Evolutionary conservation across 2,113 vertebrate species (phyloP).

Genomic region (Diadophis punctatus): DNA sequence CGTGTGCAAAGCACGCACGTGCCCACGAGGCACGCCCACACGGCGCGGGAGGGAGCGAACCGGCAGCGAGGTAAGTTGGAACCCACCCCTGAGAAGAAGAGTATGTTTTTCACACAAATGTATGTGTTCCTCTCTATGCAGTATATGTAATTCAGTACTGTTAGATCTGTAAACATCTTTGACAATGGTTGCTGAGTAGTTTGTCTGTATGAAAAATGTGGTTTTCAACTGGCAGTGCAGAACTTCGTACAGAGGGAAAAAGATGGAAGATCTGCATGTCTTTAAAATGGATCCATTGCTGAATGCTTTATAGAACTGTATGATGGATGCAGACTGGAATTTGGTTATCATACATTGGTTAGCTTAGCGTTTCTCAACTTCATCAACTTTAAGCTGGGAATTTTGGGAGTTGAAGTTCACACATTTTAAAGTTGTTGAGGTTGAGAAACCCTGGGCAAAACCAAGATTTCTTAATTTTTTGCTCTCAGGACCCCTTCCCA

Average conservation of each 20-base stretch:
- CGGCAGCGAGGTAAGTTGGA: too few species aligned
- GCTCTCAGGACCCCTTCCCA: not conserved
- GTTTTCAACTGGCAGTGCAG: slow-evolving; percentile 43
- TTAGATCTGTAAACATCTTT: not conserved
- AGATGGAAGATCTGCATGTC: not conserved
- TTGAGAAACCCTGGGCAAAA: not conserved
- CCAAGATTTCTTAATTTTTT: not conserved
- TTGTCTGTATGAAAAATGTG: slow-evolving; percentile 24
- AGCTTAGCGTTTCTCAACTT: not conserved
- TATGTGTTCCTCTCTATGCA: not conserved
- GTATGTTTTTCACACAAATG: not conserved
- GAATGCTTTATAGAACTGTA: not conserved
- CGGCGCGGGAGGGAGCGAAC: too few species aligned
- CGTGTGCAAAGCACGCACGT: too few species aligned
- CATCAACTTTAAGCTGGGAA: not conserved
- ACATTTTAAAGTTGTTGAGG: not conserved
- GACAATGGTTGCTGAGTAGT: not conserved
- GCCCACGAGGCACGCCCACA: too few species aligned
- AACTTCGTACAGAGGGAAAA: not conserved
- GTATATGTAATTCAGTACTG: not conserved
- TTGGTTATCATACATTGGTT: not conserved
- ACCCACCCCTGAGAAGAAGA: too few species aligned
- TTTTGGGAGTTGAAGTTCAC: not conserved
- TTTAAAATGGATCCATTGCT: not conserved
- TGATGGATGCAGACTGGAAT: not conserved